Evolutionary conservation across 2,888 invertebrate species (phyloP).

Genomic region (Dasysyrphus tricinctus): DNA sequence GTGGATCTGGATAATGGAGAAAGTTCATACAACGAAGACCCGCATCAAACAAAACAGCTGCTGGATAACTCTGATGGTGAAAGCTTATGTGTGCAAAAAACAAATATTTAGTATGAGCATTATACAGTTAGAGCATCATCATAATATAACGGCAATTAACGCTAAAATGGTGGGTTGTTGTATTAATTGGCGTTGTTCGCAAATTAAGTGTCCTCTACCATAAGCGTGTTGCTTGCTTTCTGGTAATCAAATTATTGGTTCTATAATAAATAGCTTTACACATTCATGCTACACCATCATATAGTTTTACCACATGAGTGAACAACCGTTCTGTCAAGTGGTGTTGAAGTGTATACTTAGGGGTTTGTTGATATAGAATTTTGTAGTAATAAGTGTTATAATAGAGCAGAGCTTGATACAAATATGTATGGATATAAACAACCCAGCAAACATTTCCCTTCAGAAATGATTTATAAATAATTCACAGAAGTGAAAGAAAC

Average conservation of each 20-base stretch:
- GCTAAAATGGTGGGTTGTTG: conserved; percentile 48
- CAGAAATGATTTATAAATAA: too few relatives aligned
- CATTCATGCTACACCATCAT: background rate
- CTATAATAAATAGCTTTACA: background rate
- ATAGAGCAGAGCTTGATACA: too few relatives aligned
- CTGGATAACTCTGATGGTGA: background rate
- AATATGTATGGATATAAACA: too few relatives aligned
- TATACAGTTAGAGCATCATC: conserved; percentile 14
- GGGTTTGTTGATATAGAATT: too few relatives aligned
- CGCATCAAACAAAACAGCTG: conserved; percentile 1
- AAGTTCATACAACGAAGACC: background rate
- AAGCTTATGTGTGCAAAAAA: conserved; percentile 34
- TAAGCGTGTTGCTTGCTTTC: conserved; percentile 19
- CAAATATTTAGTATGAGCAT: conserved; percentile 39
- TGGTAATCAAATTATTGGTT: conserved; percentile 39
- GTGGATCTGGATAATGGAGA: background rate
- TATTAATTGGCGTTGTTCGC: conserved; percentile 52
- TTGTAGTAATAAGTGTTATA: background rate
- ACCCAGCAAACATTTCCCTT: too few relatives aligned
- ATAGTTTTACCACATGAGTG: conserved; percentile 5
- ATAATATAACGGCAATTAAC: conserved; percentile 47
- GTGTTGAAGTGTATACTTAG: background rate
- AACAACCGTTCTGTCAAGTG: conserved; percentile 8
- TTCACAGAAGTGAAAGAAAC: too few relatives aligned
- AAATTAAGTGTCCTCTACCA: conserved; percentile 39